Conservation (phyloP, 2,888 invertebrate genomes). For the Tiphia femorata region DNA sequence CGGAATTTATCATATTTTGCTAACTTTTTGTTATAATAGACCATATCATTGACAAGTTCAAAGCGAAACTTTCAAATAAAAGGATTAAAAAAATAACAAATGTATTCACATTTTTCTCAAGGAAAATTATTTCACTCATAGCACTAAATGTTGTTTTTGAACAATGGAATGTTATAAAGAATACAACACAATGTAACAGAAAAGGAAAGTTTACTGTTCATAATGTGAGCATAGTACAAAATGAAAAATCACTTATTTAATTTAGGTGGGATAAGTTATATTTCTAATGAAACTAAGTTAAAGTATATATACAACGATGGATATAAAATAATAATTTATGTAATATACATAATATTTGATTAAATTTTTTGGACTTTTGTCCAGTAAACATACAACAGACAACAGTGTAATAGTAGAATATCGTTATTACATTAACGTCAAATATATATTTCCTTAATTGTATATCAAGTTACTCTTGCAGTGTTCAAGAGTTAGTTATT, state of each 20-base stretch:
- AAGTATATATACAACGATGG: conserved; percentile 64
- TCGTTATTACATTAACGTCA: conserved; percentile 65
- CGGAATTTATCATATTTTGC: too few species aligned
- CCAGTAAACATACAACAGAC: conserved; percentile 65
- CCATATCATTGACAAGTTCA: too few species aligned
- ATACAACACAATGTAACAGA: too few species aligned
- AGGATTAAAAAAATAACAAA: too few species aligned
- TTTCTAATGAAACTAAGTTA: conserved; percentile 59
- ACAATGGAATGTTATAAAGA: too few species aligned
- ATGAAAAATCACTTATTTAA: conserved; percentile 15
- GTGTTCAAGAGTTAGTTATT: conserved; percentile 44
- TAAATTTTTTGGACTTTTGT: conserved; percentile 55
- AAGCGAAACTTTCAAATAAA: too few species aligned
- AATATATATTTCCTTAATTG: conserved; percentile 56
- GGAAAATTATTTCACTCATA: too few species aligned
- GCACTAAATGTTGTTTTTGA: too few species aligned
- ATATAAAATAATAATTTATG: conserved; percentile 67
- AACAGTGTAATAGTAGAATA: conserved; percentile 67
- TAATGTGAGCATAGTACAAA: too few species aligned
- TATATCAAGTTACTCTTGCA: conserved; percentile 49
- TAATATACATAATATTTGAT: conserved; percentile 65
- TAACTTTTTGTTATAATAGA: too few species aligned
- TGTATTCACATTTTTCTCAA: too few species aligned
- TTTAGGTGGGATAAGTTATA: conserved; percentile 58
- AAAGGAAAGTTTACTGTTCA: too few species aligned